phyloP scores from a whole-genome alignment of 2,113 vertebrate species.

The Pagrus major region DNA sequence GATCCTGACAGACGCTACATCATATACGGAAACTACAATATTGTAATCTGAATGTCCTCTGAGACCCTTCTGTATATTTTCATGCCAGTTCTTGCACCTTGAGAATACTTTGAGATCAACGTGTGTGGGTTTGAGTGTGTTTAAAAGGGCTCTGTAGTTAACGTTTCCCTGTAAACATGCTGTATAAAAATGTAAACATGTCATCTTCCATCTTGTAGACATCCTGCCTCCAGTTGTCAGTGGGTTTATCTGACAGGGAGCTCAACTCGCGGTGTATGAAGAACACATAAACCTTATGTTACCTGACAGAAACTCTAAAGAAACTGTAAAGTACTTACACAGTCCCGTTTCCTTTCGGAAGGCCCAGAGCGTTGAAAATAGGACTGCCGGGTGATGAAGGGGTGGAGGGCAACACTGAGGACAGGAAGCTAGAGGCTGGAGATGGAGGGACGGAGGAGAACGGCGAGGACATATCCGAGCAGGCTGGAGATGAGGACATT shows the following conservation, averaged over 20 bases:
- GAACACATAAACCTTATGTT: not conserved
- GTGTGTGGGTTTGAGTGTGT: slow-evolving; percentile 36
- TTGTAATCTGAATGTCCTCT: slow-evolving; percentile 19
- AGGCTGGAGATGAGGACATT: slow-evolving; percentile 60
- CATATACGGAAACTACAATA: not conserved
- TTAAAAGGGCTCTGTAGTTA: slow-evolving; percentile 27
- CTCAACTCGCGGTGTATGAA: not conserved
- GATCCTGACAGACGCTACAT: not conserved
- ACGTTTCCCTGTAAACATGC: slow-evolving; percentile 68
- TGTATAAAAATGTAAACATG: slow-evolving; percentile 77
- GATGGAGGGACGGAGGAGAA: slow-evolving; percentile 83
- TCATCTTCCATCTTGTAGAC: slow-evolving; percentile 58
- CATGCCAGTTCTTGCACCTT: slow-evolving; percentile 3
- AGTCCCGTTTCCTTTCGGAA: slow-evolving; percentile 90
- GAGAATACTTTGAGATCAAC: slow-evolving; percentile 9
- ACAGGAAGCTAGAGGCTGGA: slow-evolving; percentile 92
- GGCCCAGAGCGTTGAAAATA: slow-evolving; percentile 92
- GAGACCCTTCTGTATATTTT: slow-evolving; percentile 32
- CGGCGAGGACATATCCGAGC: slow-evolving; percentile 79
- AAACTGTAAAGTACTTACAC: slow-evolving; percentile 77
- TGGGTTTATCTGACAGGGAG: slow-evolving; percentile 8
- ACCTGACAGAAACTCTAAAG: not conserved
- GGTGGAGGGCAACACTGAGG: slow-evolving; percentile 92
- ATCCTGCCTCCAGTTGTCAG: slow-evolving; percentile 32
- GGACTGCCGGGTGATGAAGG: slow-evolving; percentile 85